Evolutionary conservation across 2,888 invertebrate genomes (phyloP).

Genomic region (Euzetes globulus): DNA sequence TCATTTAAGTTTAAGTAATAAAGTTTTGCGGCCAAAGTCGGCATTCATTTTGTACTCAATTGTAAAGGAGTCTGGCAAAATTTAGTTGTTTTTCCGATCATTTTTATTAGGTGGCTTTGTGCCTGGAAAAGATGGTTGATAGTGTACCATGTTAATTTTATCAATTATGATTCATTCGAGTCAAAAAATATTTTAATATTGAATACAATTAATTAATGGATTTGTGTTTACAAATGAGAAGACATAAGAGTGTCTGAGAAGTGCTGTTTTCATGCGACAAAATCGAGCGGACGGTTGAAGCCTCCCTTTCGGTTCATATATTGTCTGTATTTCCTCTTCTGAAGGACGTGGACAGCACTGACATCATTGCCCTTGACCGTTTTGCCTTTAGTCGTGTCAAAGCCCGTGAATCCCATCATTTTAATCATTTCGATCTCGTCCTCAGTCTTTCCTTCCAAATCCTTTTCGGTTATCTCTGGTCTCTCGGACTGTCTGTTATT

Average conservation of each 20-base stretch:
- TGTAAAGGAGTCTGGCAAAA: too few species aligned
- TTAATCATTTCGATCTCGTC: constrained; percentile 92
- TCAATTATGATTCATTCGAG: too few species aligned
- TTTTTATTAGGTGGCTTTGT: too few species aligned
- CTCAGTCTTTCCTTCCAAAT: constrained; percentile 78
- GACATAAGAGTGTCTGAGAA: not conserved
- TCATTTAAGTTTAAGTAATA: too few species aligned
- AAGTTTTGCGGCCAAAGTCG: too few species aligned
- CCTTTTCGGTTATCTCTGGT: constrained; percentile 57
- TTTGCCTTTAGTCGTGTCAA: constrained; percentile 91
- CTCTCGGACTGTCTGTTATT: constrained; percentile 41
- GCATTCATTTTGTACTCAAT: too few species aligned
- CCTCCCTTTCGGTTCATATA: constrained; percentile 99
- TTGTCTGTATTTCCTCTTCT: constrained; percentile 81
- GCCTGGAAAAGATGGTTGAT: too few species aligned
- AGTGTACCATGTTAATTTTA: too few species aligned
- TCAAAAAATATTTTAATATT: too few species aligned
- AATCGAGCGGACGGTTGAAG: constrained; percentile 94
- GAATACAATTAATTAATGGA: too few species aligned
- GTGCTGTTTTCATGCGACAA: constrained; percentile 63
- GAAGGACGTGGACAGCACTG: constrained; percentile 89
- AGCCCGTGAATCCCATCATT: constrained; percentile 92
- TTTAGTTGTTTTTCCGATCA: too few species aligned
- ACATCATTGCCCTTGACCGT: constrained; percentile 88
- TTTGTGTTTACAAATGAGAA: not conserved